Evolutionary conservation across 2,113 vertebrate genomes (phyloP).

Genomic region (Silurus meridionalis): DNA sequence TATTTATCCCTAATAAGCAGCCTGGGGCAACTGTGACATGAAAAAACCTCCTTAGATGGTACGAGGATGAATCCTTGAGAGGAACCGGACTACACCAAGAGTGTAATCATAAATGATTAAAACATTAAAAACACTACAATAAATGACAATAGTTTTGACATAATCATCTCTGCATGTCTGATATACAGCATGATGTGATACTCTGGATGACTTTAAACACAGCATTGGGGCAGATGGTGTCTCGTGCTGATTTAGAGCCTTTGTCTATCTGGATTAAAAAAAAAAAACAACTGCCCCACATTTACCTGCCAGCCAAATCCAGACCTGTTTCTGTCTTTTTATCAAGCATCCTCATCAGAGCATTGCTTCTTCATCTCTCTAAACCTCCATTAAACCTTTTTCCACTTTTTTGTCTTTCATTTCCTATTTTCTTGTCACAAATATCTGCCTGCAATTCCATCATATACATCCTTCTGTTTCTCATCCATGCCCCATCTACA

Average conservation of each 20-base stretch:
- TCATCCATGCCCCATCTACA: slow-evolving; percentile 33
- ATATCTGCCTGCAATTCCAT: slow-evolving; percentile 5
- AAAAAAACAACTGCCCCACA: slow-evolving; percentile 46
- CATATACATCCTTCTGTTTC: slow-evolving; percentile 16
- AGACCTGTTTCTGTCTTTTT: slow-evolving; percentile 24
- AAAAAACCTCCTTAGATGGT: no score
- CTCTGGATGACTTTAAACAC: neutral
- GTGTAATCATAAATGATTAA: no score
- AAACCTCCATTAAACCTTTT: neutral
- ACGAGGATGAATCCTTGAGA: no score
- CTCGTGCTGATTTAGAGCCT: slow-evolving; percentile 45
- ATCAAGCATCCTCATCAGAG: neutral
- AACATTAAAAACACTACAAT: no score
- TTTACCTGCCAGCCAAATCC: slow-evolving; percentile 31
- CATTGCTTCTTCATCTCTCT: slow-evolving; percentile 5
- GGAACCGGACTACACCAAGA: no score
- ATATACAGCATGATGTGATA: neutral
- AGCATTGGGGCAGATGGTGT: slow-evolving; percentile 40
- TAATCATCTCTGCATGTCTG: neutral
- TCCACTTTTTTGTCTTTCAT: neutral
- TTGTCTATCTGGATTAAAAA: slow-evolving; percentile 39
- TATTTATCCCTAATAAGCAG: no score
- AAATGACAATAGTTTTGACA: no score
- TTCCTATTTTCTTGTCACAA: slow-evolving; percentile 6
- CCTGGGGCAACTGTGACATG: no score